Evolutionary conservation across 2,113 vertebrate species (phyloP), one percentile per base, ranked within the genome.

Genomic region (Etheostoma cragini): DNA sequence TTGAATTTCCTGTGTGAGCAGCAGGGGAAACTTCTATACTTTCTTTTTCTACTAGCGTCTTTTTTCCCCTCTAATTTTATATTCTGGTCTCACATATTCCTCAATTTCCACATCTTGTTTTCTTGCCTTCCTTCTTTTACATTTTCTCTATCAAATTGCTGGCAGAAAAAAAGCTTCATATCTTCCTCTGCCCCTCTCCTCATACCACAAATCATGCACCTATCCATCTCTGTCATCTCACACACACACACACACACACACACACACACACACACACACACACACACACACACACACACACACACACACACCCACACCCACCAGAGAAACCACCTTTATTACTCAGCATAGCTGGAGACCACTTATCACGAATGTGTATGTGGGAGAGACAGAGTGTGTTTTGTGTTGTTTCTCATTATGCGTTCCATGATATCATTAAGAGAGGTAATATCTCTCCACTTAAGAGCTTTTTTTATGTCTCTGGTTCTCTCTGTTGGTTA

Each of bases 271-370:
- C 78, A 61, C 80, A 46, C 62, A 58, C 78, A 61, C 80, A 46
- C 62, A 58, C 78, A 61, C 80, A 46, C 62, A 58, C 78, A 61
- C 80, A 46, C 62, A 58, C 78, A 61, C 80, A 46, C 62, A 58
- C 78, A 61, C 80, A 46, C 62, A 58, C 78, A 61, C 86, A 81
- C 81, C 45, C 62, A 54, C 76, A 46, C 62, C 54, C 78, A 62
- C 80, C 62, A n/a, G 61, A 85, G 73, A 74, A 47, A 12, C 47
- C 47, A 86, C 56, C 78, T 81, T 92, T 88, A 88, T 89, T 92
- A 58, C 78, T 79, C 87, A 50, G 35, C 76, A 53, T 87, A 86
- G 64, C 80, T 72, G 82, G 87, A 89, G 83, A 89, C 76, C 81
- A 83, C 76, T 82, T 82, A 86, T 33, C 65, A 62, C 13, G 8